These are phyloP conservation scores for Drosophila nigromelanica DNA, from an alignment of 1,140 invertebrate species.

Conservation along the genomic window DNA sequence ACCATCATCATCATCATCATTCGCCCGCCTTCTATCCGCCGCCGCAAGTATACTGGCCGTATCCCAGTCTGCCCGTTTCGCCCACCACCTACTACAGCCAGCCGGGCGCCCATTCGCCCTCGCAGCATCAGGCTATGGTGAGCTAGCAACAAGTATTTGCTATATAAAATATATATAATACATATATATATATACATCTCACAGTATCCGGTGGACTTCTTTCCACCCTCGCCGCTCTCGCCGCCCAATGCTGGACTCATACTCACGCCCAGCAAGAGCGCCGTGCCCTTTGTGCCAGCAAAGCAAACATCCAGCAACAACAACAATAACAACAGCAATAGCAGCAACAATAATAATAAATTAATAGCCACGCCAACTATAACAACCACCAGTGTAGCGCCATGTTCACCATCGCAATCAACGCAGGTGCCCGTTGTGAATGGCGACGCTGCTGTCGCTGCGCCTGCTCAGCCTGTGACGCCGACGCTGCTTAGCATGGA, in stretches of 20 bases:
- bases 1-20: conserved; percentile 60
- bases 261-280: conserved; percentile 64
- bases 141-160: conserved; percentile 31
- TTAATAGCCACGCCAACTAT: conserved; percentile 13
- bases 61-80: conserved; percentile 95
- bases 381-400: conserved; percentile 6
- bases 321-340: conserved; percentile 3
- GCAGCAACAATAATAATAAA: conserved; percentile 10
- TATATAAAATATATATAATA: neutral
- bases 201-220: conserved; percentile 76
- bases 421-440: conserved; percentile 1
- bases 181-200: neutral
- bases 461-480: conserved; percentile 22
- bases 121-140: conserved; percentile 85
- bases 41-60: conserved; percentile 93
- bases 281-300: conserved; percentile 67
- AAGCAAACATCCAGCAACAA: conserved; percentile 49
- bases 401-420: conserved; percentile 1
- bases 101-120: conserved; percentile 85
- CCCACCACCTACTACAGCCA: conserved; percentile 92
- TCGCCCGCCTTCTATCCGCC: conserved; percentile 84
- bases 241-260: conserved; percentile 68
- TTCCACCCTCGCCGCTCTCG: conserved; percentile 65
- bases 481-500: conserved; percentile 60
- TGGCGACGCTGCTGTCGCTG: conserved; percentile 1